A percentile compares a stretch with the other conserved stretches of the same genome.
Conservation (phyloP, 2,888 invertebrate species). For the Cabera pusaria region DNA sequence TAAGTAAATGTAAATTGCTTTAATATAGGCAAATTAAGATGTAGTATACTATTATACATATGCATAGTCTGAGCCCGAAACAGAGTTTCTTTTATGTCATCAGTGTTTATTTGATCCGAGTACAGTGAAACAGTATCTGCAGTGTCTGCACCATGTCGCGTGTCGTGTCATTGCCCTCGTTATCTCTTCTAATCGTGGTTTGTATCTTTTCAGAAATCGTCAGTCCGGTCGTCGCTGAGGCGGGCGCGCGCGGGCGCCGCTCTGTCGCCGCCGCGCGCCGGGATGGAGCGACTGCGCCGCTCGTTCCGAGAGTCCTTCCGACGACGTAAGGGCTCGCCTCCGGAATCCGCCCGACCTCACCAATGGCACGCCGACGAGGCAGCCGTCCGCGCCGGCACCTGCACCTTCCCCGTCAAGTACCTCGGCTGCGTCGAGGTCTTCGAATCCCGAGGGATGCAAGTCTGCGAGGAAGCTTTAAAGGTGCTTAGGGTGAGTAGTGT, state of each 20-base stretch:
- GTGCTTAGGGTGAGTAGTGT: slow-evolving; percentile 91
- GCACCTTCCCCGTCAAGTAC: slow-evolving; percentile 99
- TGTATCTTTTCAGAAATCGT: slow-evolving; percentile 66
- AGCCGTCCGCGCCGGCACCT: slow-evolving; percentile 97
- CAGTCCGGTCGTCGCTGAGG: slow-evolving; percentile 74
- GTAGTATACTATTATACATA: too few species aligned
- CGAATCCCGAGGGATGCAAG: slow-evolving; percentile 99
- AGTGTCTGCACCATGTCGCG: too few species aligned
- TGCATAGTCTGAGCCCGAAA: background rate
- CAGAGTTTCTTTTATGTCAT: background rate
- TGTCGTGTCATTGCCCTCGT: slow-evolving; percentile 9
- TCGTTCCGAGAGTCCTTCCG: slow-evolving; percentile 97
- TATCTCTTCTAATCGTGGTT: slow-evolving; percentile 11
- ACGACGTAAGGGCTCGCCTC: slow-evolving; percentile 92
- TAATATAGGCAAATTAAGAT: too few species aligned
- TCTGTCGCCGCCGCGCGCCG: slow-evolving; percentile 78
- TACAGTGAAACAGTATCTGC: slow-evolving; percentile 3
- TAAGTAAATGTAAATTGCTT: too few species aligned
- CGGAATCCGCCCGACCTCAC: slow-evolving; percentile 97
- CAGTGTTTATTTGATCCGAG: background rate
- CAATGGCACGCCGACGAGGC: slow-evolving; percentile 99
- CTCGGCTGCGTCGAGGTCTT: slow-evolving; percentile 99
- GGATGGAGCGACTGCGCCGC: slow-evolving; percentile 94
- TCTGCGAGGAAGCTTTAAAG: slow-evolving; percentile 99
- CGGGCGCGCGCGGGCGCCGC: slow-evolving; percentile 75